Percentiles rank a stretch among this genome's conserved stretches.
phyloP scores from a whole-genome alignment of 30 jellyfish, hydroid and myxozoan species.

The Aurelia coerulea region DNA sequence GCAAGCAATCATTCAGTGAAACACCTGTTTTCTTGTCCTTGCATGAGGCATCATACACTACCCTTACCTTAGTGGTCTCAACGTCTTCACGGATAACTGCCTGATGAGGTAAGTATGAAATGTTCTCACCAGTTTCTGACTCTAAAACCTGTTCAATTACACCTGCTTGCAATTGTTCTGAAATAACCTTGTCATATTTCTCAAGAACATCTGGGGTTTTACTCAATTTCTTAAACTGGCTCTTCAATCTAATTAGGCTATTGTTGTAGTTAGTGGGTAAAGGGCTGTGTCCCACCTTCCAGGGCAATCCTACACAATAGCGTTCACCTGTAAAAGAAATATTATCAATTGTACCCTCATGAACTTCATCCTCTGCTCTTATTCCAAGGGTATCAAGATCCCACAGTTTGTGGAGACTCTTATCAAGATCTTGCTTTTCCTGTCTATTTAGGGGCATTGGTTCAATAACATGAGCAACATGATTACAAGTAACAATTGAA shows the following conservation, averaged over 20 bases:
- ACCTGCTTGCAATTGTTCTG: conserved; percentile 28
- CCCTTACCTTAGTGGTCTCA: conserved; percentile 54
- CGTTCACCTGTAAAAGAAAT: conserved; percentile 52
- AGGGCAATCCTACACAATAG: conserved; percentile 56
- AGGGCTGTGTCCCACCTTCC: conserved; percentile 71
- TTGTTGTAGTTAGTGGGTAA: conserved; percentile 17
- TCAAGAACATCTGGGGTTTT: conserved; percentile 34
- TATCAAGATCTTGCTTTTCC: conserved; percentile 18
- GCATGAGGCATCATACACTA: conserved; percentile 26
- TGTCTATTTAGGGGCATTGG: neutral
- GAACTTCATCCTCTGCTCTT: conserved; percentile 49
- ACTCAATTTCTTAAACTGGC: conserved; percentile 16
- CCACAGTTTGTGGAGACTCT: conserved; percentile 41
- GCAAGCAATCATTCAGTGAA: conserved; percentile 39
- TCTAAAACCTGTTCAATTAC: conserved; percentile 32
- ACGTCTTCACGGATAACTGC: conserved; percentile 29
- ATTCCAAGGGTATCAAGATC: conserved; percentile 65
- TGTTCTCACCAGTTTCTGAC: conserved; percentile 12
- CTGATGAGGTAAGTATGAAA: conserved; percentile 57
- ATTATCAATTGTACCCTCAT: conserved; percentile 39
- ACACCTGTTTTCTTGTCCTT: neutral
- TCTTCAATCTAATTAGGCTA: conserved; percentile 20
- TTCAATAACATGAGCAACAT: conserved; percentile 11
- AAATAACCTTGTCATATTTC: conserved; percentile 9
- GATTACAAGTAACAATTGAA: neutral